Base-by-base conservation (phyloP, 2,113 vertebrate species). In the Lamprotornis superbus region DNA sequence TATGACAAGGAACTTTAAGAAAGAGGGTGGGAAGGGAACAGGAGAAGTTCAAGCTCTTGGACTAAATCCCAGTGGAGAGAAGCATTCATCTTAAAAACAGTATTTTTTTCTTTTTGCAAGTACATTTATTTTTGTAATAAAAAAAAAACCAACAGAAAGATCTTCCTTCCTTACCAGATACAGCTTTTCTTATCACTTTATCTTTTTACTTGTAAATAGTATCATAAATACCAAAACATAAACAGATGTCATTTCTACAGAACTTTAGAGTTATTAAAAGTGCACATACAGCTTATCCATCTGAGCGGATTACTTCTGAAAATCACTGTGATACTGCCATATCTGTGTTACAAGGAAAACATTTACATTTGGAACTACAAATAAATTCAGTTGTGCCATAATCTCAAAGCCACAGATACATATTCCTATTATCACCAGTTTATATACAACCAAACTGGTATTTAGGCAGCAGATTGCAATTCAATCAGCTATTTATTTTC, bases 161-260 rank as follows among this genome's bases (percentile, higher is more conserved):
- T 73, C 65, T 84, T 85, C 11, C 31, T 84, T 94, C 49, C 46
- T 87, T n/a, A 76, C 3, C 30, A 57, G 39, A 80, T 40, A 76
- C 5, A 76, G 28, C 44, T 78, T 92, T 70, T 71, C 81, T 79
- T 78, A 65, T 55, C 42, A 44, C 35, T 70, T 64, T 68, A 87
- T 55, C 53, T 69, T 93, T 93, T 90, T 27, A 92, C 25, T 84
- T 46, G 10, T 39, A 87, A 89, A 80, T 53, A 86, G 33, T 39
- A 65, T 69, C 20, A 69, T n/a, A 76, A 96, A 91, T 53, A 89
- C 28, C 79, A 92, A 92, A 95, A 91, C 70, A 74, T 35, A 94
- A 86, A 80, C 52, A 82, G 40, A 64, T 78, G 18, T 55, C 2
- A 53, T 69, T 88, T 77, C 56, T 73, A 53, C 79, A 75, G 56